Evolutionary conservation across 1,140 invertebrate species (phyloP), one percentile per base, ranked within the genome.

Genomic region (Drosophila takahashii): DNA sequence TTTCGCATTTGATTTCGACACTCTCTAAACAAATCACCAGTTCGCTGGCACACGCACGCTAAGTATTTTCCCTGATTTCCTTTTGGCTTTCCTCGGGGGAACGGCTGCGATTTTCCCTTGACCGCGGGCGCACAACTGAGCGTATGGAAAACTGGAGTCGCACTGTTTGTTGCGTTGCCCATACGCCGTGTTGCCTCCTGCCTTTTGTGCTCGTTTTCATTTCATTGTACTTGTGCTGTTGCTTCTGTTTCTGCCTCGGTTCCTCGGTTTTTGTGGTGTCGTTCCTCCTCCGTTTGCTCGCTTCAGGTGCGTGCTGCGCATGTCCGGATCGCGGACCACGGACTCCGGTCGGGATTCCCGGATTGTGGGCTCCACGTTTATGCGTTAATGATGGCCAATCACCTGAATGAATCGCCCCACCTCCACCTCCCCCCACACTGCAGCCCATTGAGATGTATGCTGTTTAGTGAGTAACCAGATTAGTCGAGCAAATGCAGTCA

Each of bases 71-170:
- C 26, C 56, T 65, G 44, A 64, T 72, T 39, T 72, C 5, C 37
- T 39, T 37, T 56, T 51, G 54, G 42, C 60, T 78, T 62, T 36
- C 2, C 29, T 53, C 44, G 34, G 18, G 26, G 26, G n/a, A 45
- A 61, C 48, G 60, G 41, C 61, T 58, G 22, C 41, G 47, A 52
- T 41, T 41, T 51, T 53, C 16, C 52, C 50, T 48, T 50, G 61
- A 51, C 66, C 59, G 39, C 56, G 69, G 53, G 66, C 65, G 66
- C 65, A 86, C 81, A 83, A 87, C 83, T 83, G 77, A 62, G 62
- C 84, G 79, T 77, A 52, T 69, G 79, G 71, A 77, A 83, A 89
- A 79, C 83, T 87, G 84, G 84, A 87, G 83, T 87, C 71, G 76
- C 44, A 87, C 84, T 86, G 81, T 69, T 86, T 86, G 61, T 86